Conservation (phyloP, 2,113 vertebrate species). For the Pithys albifrons region DNA sequence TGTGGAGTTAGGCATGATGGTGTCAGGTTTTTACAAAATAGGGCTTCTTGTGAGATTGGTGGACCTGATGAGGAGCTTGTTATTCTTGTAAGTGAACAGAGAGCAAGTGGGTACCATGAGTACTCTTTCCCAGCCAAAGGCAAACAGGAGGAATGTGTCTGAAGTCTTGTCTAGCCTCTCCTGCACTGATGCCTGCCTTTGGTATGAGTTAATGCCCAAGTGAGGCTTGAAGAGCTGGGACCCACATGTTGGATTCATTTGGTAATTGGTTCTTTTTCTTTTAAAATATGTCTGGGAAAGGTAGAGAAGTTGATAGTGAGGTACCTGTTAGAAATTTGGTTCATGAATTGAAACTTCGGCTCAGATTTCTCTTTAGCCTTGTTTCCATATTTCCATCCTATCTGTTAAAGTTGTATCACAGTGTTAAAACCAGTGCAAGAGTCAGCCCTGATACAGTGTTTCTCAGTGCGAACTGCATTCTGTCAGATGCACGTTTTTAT, state of each 20-base stretch:
- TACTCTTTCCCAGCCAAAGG: background rate
- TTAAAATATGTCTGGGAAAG: background rate
- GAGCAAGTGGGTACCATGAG: background rate
- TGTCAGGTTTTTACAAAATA: background rate
- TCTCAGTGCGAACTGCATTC: background rate
- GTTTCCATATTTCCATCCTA: background rate
- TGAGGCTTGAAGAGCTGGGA: background rate
- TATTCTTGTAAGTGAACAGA: background rate
- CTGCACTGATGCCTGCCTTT: background rate
- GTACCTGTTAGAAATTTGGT: background rate
- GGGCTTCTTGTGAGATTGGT: background rate
- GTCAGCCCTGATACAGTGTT: background rate
- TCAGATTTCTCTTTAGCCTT: background rate
- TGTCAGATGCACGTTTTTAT: background rate
- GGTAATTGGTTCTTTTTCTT: background rate
- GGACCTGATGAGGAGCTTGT: background rate
- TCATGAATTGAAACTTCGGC: background rate
- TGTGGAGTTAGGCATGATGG: background rate
- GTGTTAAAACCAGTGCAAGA: background rate
- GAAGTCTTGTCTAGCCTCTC: background rate
- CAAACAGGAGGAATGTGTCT: background rate
- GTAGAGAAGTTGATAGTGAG: background rate
- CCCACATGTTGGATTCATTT: background rate
- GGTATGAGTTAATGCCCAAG: background rate
- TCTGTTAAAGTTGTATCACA: background rate